Percentiles rank a stretch among this genome's conserved stretches.
These are phyloP conservation scores for Malurus cyaneus DNA, from an alignment of 2,113 vertebrate genomes.

Conservation along the genomic window DNA sequence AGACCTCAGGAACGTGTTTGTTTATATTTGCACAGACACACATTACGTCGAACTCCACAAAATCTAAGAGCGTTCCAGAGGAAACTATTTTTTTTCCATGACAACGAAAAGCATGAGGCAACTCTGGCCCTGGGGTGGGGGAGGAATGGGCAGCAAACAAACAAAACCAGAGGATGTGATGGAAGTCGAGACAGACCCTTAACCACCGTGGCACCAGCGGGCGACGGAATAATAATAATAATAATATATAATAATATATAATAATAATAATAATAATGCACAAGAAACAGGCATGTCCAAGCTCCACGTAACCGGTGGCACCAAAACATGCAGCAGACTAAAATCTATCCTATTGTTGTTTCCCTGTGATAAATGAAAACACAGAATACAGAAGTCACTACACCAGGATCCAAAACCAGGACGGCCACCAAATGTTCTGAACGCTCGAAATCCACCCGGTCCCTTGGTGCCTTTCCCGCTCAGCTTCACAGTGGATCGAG, in stretches of 20 bases:
- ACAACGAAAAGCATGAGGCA: conserved; percentile 26
- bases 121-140: background rate
- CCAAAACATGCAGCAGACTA: conserved; percentile 70
- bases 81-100: conserved; percentile 10
- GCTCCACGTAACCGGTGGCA: conserved; percentile 61
- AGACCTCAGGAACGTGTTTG: background rate
- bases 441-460: background rate
- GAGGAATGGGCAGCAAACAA: conserved; percentile 1
- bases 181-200: conserved; percentile 64
- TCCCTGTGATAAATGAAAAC: conserved; percentile 57
- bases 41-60: conserved; percentile 35
- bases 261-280: conserved; percentile 50
- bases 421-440: background rate
- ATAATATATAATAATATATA: background rate
- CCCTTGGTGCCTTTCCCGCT: background rate
- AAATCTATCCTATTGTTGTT: conserved; percentile 52
- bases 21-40: conserved; percentile 42
- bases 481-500: conserved; percentile 54
- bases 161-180: conserved; percentile 48
- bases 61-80: conserved; percentile 27
- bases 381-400: conserved; percentile 61
- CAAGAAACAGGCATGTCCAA: conserved; percentile 63
- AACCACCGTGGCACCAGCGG: conserved; percentile 50
- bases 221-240: conserved; percentile 19
- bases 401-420: conserved; percentile 56